Percentiles rank a stretch among this genome's conserved stretches.
Evolutionary conservation across 2,113 vertebrate species (phyloP).

Genomic region (Lynx canadensis): DNA sequence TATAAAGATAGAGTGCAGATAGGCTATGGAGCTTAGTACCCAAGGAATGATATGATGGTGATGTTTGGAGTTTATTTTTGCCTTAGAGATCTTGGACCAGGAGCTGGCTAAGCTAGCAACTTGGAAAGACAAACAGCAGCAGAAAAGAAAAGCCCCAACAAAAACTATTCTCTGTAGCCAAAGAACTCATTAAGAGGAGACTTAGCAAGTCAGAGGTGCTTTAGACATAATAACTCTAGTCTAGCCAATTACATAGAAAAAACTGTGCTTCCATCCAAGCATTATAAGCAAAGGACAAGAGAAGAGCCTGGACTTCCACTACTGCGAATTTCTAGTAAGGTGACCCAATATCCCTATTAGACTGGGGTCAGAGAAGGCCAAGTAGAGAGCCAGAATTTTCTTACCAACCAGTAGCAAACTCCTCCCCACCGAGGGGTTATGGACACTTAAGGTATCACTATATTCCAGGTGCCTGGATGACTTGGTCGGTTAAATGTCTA

Average conservation of each 20-base stretch:
- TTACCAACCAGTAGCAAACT: not conserved
- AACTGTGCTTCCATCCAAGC: not conserved
- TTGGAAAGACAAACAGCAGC: not conserved
- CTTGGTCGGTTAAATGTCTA: no score
- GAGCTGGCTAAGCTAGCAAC: not conserved
- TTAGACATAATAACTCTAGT: not conserved
- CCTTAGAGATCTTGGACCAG: not conserved
- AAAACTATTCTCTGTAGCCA: not conserved
- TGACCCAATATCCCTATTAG: not conserved
- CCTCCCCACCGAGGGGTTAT: not conserved
- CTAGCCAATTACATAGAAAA: not conserved
- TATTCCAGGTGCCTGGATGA: not conserved
- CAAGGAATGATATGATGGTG: not conserved
- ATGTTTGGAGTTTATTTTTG: not conserved
- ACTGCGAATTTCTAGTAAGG: not conserved
- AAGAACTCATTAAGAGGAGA: not conserved
- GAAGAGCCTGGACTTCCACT: not conserved
- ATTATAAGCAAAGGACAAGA: not conserved
- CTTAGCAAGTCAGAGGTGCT: not conserved
- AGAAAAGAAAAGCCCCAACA: not conserved
- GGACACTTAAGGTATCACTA: not conserved
- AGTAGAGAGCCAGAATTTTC: not conserved
- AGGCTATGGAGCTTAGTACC: not conserved
- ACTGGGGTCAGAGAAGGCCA: not conserved
- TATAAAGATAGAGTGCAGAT: not conserved